These are phyloP conservation scores for Alligator sinensis DNA, from an alignment of 2,113 vertebrate species.

Conservation along the genomic window DNA sequence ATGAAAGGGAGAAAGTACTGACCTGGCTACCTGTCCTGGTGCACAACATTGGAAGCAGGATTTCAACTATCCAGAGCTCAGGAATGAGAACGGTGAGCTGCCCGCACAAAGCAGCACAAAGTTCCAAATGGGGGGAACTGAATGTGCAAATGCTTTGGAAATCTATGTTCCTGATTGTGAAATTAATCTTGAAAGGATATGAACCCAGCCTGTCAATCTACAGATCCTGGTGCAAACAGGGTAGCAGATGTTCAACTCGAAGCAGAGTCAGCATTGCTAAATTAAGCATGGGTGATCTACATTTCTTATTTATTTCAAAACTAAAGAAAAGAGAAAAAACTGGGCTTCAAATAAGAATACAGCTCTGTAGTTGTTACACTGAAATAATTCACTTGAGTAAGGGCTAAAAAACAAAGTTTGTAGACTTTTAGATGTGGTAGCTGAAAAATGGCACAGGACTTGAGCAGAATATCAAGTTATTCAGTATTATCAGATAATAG, in stretches of 20 bases:
- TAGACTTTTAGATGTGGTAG: not conserved
- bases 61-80: not conserved
- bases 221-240: not conserved
- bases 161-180: not conserved
- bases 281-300: not conserved
- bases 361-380: not conserved
- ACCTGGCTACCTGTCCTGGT: not conserved
- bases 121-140: not conserved
- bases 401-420: not conserved
- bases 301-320: constrained; percentile 21
- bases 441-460: not conserved
- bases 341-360: not conserved
- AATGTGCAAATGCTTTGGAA: not conserved
- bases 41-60: not conserved
- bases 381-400: not conserved
- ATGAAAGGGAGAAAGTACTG: not conserved
- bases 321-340: not conserved
- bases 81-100: not conserved
- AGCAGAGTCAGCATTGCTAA: not conserved
- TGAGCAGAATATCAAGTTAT: not conserved
- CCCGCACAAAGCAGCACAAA: not conserved
- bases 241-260: not conserved
- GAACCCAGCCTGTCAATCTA: not conserved
- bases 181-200: not conserved
- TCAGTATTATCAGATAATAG: not conserved